Base-by-base conservation (phyloP, 2,113 vertebrate genomes). In the Pimephales promelas region DNA sequence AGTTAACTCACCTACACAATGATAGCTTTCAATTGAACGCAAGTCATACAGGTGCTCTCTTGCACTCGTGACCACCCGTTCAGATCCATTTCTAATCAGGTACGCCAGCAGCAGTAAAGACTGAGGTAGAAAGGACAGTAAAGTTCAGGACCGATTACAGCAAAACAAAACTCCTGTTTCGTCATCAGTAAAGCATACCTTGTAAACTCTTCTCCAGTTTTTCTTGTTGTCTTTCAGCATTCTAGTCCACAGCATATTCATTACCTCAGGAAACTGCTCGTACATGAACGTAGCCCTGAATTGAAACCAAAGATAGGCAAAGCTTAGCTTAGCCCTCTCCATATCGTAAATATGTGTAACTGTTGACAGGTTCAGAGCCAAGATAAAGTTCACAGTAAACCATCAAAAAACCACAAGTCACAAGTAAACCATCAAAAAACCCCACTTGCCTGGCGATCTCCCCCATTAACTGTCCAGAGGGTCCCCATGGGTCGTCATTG, bases 1-100 rank as follows among this genome's bases (percentile, higher is more conserved):
- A 94, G 94, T 94, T 93, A 94, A 94, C 93, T 96, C 95, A 97
- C 98, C 98, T 94, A 99, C 95, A 94, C 94, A 98, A 94, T 99
- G 97, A 93, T 98, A 99, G 94, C 97, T 98, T 95, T 99, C 97
- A 93, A 99, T 94, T 87, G 97, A 98, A 91, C 97, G 95, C 91
- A 99, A 95, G 95, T 99, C 98, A 94, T 98, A 99, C 92, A 98
- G 95, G 95, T 99, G 98, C 94, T 99, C 98, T 95, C 98, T 96
- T 93, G 96, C 90, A 90, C 98, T 99, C 91, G 98, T 99, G 92
- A 99, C 98, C 92, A 99, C 97, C 87, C 98, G 95, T 94, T 99
- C 98, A 88, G 98, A 97, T 91, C 98, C 98, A 85, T 99, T 99
- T 93, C 95, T 96, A 95, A 99, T 97, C 92, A 99, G 95, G 95